These are phyloP conservation scores for Pipra filicauda DNA, from an alignment of 2,113 vertebrate species.

Conservation along the genomic window DNA sequence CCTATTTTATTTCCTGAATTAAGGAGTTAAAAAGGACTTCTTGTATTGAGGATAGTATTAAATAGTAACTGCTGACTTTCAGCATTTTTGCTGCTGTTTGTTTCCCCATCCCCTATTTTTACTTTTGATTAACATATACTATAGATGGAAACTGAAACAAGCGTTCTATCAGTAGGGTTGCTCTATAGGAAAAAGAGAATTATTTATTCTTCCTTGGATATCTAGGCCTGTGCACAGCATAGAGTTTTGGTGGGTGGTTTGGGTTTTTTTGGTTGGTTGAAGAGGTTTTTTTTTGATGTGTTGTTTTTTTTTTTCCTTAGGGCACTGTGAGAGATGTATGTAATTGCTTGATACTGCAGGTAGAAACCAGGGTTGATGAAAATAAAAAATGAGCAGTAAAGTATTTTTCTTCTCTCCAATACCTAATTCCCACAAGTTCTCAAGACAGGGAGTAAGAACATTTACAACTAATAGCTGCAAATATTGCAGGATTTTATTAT, in stretches of 20 bases:
- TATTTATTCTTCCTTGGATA: background rate
- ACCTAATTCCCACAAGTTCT: background rate
- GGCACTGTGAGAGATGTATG: background rate
- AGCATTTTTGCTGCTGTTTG: background rate
- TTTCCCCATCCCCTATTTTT: background rate
- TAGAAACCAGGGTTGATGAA: background rate
- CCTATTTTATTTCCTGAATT: background rate
- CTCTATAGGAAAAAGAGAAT: background rate
- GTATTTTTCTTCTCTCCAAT: background rate
- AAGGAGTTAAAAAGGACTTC: background rate
- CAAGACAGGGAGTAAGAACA: background rate
- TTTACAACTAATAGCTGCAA: background rate
- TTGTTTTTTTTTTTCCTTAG: background rate
- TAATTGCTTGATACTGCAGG: background rate
- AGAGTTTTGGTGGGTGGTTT: background rate
- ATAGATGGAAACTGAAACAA: background rate
- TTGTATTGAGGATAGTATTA: background rate
- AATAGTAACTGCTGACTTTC: background rate
- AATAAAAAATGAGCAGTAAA: background rate
- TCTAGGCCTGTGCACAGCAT: background rate
- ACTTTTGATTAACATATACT: background rate
- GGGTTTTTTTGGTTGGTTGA: accelerated
- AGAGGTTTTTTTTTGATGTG: background rate
- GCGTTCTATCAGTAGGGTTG: background rate
- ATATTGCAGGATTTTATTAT: background rate